Evolutionary conservation across 2,797 vertebrate genomes (phyloP).

Genomic region (Phrynocephalus guinanensis): DNA sequence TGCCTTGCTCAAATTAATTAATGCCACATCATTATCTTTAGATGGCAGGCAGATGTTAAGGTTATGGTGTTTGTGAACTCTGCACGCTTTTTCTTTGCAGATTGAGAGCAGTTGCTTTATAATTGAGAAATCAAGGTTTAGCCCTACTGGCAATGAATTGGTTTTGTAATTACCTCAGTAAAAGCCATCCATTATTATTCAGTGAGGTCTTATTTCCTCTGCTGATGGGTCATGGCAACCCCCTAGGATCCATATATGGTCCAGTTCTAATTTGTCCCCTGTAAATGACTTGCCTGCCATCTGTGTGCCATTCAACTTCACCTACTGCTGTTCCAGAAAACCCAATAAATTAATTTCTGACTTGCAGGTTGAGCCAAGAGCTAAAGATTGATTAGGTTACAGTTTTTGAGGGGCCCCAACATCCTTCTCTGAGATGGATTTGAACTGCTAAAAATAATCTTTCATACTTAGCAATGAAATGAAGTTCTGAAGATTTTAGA

Average conservation of each 20-base stretch:
- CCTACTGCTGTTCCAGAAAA: constrained; percentile 62
- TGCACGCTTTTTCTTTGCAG: constrained; percentile 63
- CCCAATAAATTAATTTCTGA: constrained; percentile 55
- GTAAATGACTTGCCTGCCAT: constrained; percentile 75
- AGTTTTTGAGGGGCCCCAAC: not conserved
- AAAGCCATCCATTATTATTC: constrained; percentile 80
- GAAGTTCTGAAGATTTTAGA: not conserved
- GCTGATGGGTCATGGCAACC: constrained; percentile 72
- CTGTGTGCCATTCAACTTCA: constrained; percentile 70
- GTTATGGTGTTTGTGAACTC: constrained; percentile 76
- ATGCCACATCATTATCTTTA: constrained; percentile 76
- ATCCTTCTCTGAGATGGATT: not conserved
- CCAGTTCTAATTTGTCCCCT: constrained; percentile 70
- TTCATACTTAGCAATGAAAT: not conserved
- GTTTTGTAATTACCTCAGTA: constrained; percentile 81
- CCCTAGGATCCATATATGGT: constrained; percentile 60
- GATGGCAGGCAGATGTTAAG: constrained; percentile 77
- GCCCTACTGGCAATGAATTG: constrained; percentile 73
- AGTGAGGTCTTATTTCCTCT: constrained; percentile 69
- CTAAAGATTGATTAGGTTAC: constrained; percentile 12
- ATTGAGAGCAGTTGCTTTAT: constrained; percentile 71
- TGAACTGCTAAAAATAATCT: constrained; percentile 34
- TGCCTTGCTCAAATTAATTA: constrained; percentile 77
- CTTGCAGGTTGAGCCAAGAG: constrained; percentile 40
- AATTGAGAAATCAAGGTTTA: constrained; percentile 74